Evolutionary conservation across 2,888 invertebrate species (phyloP), one percentile per base, ranked within the genome.

Genomic region (Branchipolynoe longqiensis): DNA sequence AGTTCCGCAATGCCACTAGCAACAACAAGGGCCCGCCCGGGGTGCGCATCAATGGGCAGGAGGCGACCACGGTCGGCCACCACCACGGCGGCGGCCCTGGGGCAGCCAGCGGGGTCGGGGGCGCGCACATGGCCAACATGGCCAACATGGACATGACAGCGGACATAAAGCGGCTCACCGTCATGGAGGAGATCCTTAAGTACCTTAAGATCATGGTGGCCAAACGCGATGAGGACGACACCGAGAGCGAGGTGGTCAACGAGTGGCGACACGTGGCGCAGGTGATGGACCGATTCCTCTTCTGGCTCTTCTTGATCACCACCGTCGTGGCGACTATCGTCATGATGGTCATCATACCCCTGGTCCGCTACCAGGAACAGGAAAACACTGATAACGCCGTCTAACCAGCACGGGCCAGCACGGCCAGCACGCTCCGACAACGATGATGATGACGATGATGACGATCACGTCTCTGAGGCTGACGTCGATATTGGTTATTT

Each of bases 211-310:
- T 91, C 58, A 88, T 93, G 83, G 91, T 92, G 6, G 89, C 90
- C 73, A 92, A 92, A 85, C 88, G 90, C 81, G 92, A 92, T 56
- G 90, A 90, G 25, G 90, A 91, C 62, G 92, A 92, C 59, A 86
- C 86, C 3, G 90, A 91, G 82, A 88, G 87, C 40, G 91, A 91
- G 25, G 88, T 92, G 25, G 89, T 90, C 58, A 91, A 91, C 69
- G 93, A 93, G 85, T 93, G 93, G 93, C 92, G 92, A 85, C 91
- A 92, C 86, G 91, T 93, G 54, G 92, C 93, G 0, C 88, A 91
- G 28, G 91, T 93, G 22, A 89, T 92, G 4, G 93, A 93, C 84
- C 88, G 92, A 25, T 87, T 92, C 48, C 89, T 92, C 87, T 92
- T 93, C 86, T 91, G 91, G 91, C 84, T 90, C 31, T 93, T 92